Evolutionary conservation across 2,888 invertebrate species (phyloP), one percentile per base, ranked within the genome.

Genomic region (Drosophila meridionalis): DNA sequence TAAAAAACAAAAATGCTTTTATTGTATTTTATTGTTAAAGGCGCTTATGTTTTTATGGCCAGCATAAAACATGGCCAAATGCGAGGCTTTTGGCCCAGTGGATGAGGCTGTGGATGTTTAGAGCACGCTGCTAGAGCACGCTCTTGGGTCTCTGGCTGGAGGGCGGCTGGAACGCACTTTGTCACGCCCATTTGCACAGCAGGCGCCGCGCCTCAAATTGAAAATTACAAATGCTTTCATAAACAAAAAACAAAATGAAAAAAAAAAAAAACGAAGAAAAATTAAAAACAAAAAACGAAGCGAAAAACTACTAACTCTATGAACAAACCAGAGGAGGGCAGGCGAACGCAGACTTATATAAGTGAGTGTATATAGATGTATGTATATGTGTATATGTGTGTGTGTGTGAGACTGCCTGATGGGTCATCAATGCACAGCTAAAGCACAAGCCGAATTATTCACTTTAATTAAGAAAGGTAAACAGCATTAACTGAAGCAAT

Each of bases 21-120:
- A 76, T 74, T 73, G 69, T 72, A 58, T 80, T 84, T 80, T 76
- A 82, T 78, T 83, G 76, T 74, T 69, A 48, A 84, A 75, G 69
- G 72, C 73, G 79, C 70, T 82, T 78, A 61, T 61, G 57, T 61
- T 81, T 78, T 73, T 81, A 78, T 82, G 73, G 60, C 58, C 26
- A 45, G 57, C 72, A 85, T 78, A 76, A 80, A 85, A 74, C 73
- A 65, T 69, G 62, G 66, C 45, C 55, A 71, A 73, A 73, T 61
- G 61, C 65, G 57, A 48, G 38, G 30, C 32, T 43, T 53, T 38
- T 42, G 30, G 40, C 50, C 61, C 50, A 59, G 14, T 53, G 52
- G 47, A 47, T 60, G 50, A 40, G 34, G 45, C 57, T 73, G 56
- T 73, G 56, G 40, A 9, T 28, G 56, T 42, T 42, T 20, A 34